Percentiles rank a stretch among this genome's conserved stretches.
These are phyloP conservation scores for Plutomurus gul DNA, from an alignment of 1,140 invertebrate species.

Conservation along the genomic window DNA sequence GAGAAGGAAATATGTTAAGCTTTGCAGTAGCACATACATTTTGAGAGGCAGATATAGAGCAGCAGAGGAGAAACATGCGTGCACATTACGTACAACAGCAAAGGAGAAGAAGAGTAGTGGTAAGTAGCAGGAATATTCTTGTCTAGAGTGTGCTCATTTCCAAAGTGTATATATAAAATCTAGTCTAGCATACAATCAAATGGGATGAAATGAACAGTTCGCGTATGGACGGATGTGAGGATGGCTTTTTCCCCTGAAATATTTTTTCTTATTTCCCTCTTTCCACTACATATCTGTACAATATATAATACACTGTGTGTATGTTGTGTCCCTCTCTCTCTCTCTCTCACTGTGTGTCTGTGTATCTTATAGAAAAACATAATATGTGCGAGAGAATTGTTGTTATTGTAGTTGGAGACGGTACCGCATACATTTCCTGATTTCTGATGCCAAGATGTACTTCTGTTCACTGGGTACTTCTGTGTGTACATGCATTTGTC, in stretches of 20 bases:
- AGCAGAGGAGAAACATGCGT: too few species aligned
- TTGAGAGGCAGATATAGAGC: too few species aligned
- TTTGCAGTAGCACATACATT: too few species aligned
- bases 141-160: slow-evolving; percentile 5
- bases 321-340: too few species aligned
- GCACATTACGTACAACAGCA: too few species aligned
- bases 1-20: slow-evolving; percentile 9
- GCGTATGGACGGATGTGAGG: slow-evolving; percentile 13
- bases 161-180: slow-evolving; percentile 13
- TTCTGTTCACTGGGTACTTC: not conserved
- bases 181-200: slow-evolving; percentile 22
- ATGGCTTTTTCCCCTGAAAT: slow-evolving; percentile 23
- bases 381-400: not conserved
- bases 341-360: too few species aligned
- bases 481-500: not conserved
- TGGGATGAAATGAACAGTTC: slow-evolving; percentile 29
- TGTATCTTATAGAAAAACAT: slow-evolving; percentile 13
- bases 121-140: too few species aligned
- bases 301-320: not conserved
- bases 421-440: slow-evolving; percentile 16
- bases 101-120: too few species aligned
- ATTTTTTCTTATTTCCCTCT: not conserved
- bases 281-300: not conserved
- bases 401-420: not conserved
- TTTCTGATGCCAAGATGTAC: slow-evolving; percentile 1